A percentile compares a stretch with the other conserved stretches of the same genome.
Conservation (phyloP, 2,113 vertebrate species). For the Perognathus longimembris region DNA sequence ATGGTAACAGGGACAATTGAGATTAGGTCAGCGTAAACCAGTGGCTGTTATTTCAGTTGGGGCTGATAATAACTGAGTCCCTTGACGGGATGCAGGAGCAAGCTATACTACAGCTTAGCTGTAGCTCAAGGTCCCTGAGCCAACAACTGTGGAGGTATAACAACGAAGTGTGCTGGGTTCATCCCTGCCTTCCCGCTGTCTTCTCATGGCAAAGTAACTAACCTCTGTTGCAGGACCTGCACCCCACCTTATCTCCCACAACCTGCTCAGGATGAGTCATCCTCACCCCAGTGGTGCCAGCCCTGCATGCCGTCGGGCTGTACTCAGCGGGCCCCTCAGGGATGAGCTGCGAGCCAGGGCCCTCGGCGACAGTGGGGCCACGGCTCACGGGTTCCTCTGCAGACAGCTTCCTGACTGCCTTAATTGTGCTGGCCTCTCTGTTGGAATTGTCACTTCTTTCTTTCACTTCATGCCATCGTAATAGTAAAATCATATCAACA, state of each 20-base stretch:
- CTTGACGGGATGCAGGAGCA: neutral
- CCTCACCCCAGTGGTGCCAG: neutral
- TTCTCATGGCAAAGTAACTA: neutral
- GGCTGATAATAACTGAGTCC: neutral
- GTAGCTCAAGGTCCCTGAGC: neutral
- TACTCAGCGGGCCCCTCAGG: neutral
- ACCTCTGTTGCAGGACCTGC: neutral
- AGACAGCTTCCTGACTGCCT: neutral
- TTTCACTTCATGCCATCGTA: neutral
- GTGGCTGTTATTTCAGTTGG: neutral
- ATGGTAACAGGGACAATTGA: neutral
- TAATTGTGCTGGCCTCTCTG: neutral
- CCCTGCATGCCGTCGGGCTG: neutral
- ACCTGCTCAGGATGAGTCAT: constrained; percentile 10
- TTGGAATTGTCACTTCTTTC: neutral
- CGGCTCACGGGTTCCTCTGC: neutral
- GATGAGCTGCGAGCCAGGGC: neutral
- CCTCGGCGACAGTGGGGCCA: no score
- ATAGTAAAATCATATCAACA: neutral
- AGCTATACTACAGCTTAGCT: no score
- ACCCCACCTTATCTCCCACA: constrained; percentile 15
- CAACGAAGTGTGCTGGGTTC: no score
- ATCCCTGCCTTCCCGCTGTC: neutral
- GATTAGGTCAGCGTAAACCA: neutral
- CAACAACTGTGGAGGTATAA: neutral